phyloP scores from a whole-genome alignment of 2,113 vertebrate species.

The Salvelinus alpinus region DNA sequence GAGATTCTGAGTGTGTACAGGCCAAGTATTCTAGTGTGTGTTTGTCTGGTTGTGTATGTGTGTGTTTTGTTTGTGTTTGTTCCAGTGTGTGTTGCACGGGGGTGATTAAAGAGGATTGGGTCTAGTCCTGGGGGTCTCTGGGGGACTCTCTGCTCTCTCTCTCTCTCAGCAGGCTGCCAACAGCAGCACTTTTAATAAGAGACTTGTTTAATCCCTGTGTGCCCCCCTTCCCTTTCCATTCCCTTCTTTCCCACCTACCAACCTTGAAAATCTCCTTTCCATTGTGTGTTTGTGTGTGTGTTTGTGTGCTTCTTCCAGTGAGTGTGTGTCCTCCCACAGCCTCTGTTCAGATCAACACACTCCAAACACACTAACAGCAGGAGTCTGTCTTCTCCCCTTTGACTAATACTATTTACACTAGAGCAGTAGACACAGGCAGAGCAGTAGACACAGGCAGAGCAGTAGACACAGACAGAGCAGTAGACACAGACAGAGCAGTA shows the following conservation, averaged over 20 bases:
- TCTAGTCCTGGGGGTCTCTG: slow-evolving; percentile 47
- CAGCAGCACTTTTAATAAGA: slow-evolving; percentile 44
- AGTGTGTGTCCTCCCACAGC: slow-evolving; percentile 7
- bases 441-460: too few relatives aligned
- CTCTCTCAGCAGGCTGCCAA: slow-evolving; percentile 56
- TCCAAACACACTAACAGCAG: slow-evolving; percentile 31
- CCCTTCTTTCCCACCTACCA: slow-evolving; percentile 29
- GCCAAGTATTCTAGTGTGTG: background rate
- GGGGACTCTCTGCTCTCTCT: slow-evolving; percentile 29
- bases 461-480: too few relatives aligned
- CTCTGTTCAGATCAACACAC: slow-evolving; percentile 38
- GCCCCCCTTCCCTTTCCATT: slow-evolving; percentile 10
- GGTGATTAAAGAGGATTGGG: slow-evolving; percentile 62
- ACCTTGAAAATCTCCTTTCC: slow-evolving; percentile 37
- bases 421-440: background rate
- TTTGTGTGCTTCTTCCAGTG: slow-evolving; percentile 15
- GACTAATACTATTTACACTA: slow-evolving; percentile 37
- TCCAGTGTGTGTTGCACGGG: background rate
- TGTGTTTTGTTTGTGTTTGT: background rate
- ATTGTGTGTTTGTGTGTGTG: background rate
- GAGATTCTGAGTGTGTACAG: background rate
- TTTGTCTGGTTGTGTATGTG: background rate
- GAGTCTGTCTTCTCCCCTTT: slow-evolving; percentile 32
- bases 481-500: too few relatives aligned
- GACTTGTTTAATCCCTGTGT: slow-evolving; percentile 49